A percentile compares a stretch with the other conserved stretches of the same genome.
These are phyloP conservation scores for Penaeus vannamei DNA, from an alignment of 1,140 invertebrate genomes.

Conservation along the genomic window DNA sequence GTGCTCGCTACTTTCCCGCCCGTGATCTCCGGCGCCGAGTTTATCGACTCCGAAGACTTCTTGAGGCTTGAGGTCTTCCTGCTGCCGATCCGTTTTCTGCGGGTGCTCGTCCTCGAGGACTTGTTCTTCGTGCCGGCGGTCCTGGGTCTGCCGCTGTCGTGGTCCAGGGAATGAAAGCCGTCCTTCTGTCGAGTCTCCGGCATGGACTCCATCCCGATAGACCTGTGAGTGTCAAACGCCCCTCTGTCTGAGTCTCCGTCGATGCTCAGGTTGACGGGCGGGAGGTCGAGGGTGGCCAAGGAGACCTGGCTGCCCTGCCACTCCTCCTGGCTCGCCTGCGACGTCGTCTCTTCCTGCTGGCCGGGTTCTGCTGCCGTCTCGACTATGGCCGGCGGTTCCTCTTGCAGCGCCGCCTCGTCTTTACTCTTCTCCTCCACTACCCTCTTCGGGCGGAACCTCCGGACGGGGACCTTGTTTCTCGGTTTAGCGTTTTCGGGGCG, in stretches of 20 bases:
- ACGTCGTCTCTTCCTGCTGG: not conserved
- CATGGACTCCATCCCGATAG: constrained; percentile 43
- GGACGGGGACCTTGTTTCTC: constrained; percentile 3
- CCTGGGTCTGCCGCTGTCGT: constrained; percentile 31
- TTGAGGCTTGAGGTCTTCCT: not conserved
- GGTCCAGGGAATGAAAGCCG: too few relatives aligned
- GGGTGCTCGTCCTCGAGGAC: not conserved
- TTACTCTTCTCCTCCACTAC: not conserved
- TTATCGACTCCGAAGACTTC: constrained; percentile 8
- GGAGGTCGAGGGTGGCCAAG: not conserved
- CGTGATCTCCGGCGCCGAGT: not conserved
- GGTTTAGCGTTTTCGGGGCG: constrained; percentile 17
- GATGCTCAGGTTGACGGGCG: not conserved
- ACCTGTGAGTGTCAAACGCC: constrained; percentile 40
- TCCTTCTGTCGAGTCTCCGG: constrained; percentile 14
- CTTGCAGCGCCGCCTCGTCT: not conserved
- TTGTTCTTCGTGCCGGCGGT: constrained; percentile 46
- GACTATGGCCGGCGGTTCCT: not conserved
- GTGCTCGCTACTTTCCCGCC: not conserved
- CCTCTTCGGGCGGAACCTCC: not conserved
- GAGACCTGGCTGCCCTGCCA: not conserved
- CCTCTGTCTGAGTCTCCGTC: not conserved
- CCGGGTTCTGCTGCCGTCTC: not conserved
- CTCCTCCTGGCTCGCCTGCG: not conserved
- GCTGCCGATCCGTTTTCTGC: not conserved